Base-by-base conservation (phyloP, 2,113 vertebrate species). In the Campylomormyrus numenius region DNA sequence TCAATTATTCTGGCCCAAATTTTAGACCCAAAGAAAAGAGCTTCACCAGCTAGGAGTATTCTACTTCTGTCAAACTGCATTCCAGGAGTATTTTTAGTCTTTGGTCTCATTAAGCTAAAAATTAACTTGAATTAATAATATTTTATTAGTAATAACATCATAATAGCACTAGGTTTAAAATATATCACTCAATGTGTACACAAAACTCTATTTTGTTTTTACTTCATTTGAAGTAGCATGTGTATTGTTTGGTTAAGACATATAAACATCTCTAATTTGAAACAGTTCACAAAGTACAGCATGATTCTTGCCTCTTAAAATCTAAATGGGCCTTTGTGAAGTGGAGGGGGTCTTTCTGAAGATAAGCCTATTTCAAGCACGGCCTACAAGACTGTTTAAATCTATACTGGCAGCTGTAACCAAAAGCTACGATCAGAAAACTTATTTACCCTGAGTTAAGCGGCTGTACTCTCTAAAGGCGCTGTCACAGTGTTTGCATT, bases 401-500 rank as follows among this genome's bases (percentile, higher is more conserved):
- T 96, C 93, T 94, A 94, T 93, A 94, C 90, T 96, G 96, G 96
- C 96, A 95, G 94, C 93, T 95, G 95, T 94, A 96, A 96, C 95
- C 96, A 96, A 95, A 92, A 93, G 91, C 90, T 91, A 11, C 88
- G 39, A 89, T 91, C 91, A 92, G 92, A 93, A 94, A 93, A 52
- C 93, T 94, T 92, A 92, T 93, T 94, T 95, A 92, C 89, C 89
- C 88, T 92, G 87, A 87, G 88, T 87, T 89, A 89, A 90, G 49
- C 19, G 62, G 49, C 19, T 21, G 10, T 45, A 24, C 7, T 27
- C 74, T 58, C 77, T 45, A 27, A 66, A 88, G 21, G 17, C 21
- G 1, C 17, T 45, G 19, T 66, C 50, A 46, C 49, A 31, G 15
- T 24, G 50, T 84, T 84, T 77, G 39, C 13, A n/a, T 56, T 84